Percentiles rank a stretch among this genome's conserved stretches.
Conservation (phyloP, 2,797 vertebrate genomes). For the Parauchenoglanis ngamensis region DNA sequence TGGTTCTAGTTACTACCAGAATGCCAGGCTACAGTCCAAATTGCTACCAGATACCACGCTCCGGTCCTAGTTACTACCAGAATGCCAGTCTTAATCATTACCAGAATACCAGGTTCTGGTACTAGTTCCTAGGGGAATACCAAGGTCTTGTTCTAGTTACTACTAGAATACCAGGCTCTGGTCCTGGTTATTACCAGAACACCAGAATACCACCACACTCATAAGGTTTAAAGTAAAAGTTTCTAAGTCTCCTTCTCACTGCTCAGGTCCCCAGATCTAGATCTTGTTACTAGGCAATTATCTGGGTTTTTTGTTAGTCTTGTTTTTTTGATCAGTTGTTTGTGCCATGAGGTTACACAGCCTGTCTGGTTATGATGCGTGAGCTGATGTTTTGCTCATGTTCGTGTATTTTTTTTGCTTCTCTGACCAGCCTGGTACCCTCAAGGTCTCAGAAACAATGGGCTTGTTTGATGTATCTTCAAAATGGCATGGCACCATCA, state of each 20-base stretch:
- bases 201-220: not conserved
- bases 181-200: not conserved
- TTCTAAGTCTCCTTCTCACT: not conserved
- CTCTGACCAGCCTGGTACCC: slow-evolving; percentile 10
- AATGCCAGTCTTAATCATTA: not conserved
- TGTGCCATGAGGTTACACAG: not conserved
- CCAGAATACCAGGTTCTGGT: not conserved
- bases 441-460: slow-evolving; percentile 35
- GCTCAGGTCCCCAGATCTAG: not conserved
- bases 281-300: not conserved
- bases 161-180: not conserved
- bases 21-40: not conserved
- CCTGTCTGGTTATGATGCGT: not conserved
- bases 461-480: slow-evolving; percentile 34
- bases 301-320: not conserved
- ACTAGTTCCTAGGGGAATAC: not conserved
- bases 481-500: slow-evolving; percentile 22
- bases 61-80: not conserved
- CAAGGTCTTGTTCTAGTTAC: not conserved
- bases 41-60: too few relatives aligned
- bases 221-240: not conserved
- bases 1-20: not conserved
- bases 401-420: slow-evolving; percentile 4
- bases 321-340: not conserved
- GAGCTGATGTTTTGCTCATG: not conserved